Evolutionary conservation across 1,140 invertebrate species (phyloP).

Genomic region (Hormaphis cornu): DNA sequence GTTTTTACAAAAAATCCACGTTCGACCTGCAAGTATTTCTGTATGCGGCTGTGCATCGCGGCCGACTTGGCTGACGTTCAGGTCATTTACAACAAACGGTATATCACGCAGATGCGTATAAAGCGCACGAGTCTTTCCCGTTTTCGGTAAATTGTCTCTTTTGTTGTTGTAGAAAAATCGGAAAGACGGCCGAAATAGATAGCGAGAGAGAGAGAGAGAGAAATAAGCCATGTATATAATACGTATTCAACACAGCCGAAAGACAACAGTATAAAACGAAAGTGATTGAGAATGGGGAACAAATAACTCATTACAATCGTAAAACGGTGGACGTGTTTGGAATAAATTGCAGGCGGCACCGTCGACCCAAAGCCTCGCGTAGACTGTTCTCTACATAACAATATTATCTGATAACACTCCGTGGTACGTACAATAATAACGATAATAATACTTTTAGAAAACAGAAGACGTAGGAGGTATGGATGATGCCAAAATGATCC

Average conservation of each 20-base stretch:
- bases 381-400: no score
- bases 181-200: neutral
- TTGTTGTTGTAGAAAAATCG: constrained; percentile 10
- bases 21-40: no score
- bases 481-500: no score
- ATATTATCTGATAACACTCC: no score
- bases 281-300: constrained; percentile 10
- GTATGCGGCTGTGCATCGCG: no score
- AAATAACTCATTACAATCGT: constrained; percentile 32
- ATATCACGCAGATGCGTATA: neutral
- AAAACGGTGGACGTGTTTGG: constrained; percentile 27
- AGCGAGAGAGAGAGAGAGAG: no score
- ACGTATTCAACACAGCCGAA: neutral
- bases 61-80: neutral
- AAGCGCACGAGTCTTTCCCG: neutral
- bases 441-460: no score
- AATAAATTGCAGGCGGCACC: neutral
- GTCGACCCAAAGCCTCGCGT: no score
- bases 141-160: constrained; percentile 20
- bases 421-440: no score
- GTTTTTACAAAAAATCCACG: no score
- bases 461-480: no score
- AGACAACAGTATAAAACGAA: constrained; percentile 20
- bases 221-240: neutral
- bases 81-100: neutral